Evolutionary conservation across 2,113 vertebrate genomes (phyloP).

Genomic region (Engystomops pustulosus): DNA sequence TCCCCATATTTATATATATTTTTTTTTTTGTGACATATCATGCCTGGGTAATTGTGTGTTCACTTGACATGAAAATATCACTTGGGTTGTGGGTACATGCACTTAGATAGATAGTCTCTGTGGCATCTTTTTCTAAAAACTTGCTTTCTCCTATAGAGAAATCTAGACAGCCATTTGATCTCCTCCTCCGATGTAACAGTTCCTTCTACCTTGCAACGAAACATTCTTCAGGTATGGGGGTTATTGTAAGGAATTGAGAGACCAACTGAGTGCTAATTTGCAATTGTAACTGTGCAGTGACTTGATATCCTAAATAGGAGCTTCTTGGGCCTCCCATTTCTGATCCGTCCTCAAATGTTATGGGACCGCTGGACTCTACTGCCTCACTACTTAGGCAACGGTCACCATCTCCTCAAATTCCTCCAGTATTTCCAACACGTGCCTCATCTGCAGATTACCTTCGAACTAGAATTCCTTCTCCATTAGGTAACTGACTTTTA

Average conservation of each 20-base stretch:
- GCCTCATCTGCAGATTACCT: conserved; percentile 89
- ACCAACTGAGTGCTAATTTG: too few relatives aligned
- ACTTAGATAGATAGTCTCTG: not conserved
- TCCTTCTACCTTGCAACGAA: conserved; percentile 82
- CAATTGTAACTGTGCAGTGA: not conserved
- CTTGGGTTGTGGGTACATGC: conserved; percentile 43
- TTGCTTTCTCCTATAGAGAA: conserved; percentile 74
- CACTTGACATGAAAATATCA: conserved; percentile 19
- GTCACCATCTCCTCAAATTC: conserved; percentile 82
- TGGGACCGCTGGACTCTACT: conserved; percentile 81
- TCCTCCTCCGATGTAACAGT: conserved; percentile 78
- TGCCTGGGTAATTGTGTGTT: conserved; percentile 48
- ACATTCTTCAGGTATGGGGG: conserved; percentile 88
- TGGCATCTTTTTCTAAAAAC: not conserved
- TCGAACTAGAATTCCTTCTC: conserved; percentile 80
- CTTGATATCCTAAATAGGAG: conserved; percentile 73
- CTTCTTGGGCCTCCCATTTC: conserved; percentile 82
- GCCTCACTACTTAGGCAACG: conserved; percentile 80
- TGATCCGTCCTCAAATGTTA: conserved; percentile 81
- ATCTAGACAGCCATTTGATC: conserved; percentile 82
- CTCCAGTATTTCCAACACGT: conserved; percentile 82
- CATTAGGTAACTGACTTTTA: conserved; percentile 74
- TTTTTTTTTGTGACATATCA: conserved; percentile 53
- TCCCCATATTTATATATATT: too few relatives aligned
- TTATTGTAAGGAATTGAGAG: not conserved